Evolutionary conservation across 2,113 vertebrate genomes (phyloP).

Genomic region (Lycocorax pyrrhopterus): DNA sequence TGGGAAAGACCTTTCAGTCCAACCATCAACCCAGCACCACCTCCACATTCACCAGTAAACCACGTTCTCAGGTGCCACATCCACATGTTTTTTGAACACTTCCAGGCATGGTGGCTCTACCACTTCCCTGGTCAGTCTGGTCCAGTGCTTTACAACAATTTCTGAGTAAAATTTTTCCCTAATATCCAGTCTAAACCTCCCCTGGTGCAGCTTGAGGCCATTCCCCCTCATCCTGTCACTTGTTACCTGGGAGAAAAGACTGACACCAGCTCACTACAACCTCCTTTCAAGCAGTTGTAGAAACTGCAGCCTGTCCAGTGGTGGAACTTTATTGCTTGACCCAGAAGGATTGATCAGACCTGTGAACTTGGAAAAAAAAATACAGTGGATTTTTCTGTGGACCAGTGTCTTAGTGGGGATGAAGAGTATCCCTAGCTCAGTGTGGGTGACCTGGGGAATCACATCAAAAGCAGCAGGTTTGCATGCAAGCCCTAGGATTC

Average conservation of each 20-base stretch:
- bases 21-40: not conserved
- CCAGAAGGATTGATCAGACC: not conserved
- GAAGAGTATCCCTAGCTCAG: not conserved
- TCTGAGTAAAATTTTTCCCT: fast-evolving
- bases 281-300: not conserved
- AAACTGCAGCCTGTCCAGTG: not conserved
- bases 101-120: not conserved
- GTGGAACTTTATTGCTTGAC: not conserved
- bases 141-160: not conserved
- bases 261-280: not conserved
- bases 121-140: not conserved
- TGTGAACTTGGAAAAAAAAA: fast-evolving
- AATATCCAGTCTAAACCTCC: not conserved
- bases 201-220: not conserved
- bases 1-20: not conserved
- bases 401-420: not conserved
- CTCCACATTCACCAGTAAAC: not conserved
- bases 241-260: not conserved
- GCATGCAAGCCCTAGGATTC: not conserved
- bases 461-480: not conserved
- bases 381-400: not conserved
- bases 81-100: not conserved
- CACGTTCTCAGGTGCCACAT: not conserved
- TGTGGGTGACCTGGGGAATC: not conserved
- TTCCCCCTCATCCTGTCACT: not conserved